Evolutionary conservation across 2,888 invertebrate genomes (phyloP).

Genomic region (Amphipoea lucens): DNA sequence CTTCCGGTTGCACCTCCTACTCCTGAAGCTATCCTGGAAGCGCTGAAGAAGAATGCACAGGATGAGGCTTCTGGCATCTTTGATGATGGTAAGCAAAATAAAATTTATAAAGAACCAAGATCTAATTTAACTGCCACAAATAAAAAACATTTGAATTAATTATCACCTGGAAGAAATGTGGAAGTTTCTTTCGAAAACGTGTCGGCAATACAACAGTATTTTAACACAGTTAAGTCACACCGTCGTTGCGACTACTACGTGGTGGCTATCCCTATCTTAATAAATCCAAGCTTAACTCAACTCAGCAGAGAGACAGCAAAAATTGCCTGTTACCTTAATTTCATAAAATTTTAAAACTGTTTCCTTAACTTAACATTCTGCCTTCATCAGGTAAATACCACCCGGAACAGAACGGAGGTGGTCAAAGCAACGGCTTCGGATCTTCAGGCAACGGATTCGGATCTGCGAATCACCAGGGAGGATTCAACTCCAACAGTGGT

Average conservation of each 20-base stretch:
- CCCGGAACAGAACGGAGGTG: constrained; percentile 70
- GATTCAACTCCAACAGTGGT: constrained; percentile 76
- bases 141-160: neutral
- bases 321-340: neutral
- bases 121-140: neutral
- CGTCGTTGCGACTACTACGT: neutral
- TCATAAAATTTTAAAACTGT: neutral
- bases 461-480: constrained; percentile 72
- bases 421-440: constrained; percentile 35
- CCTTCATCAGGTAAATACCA: constrained; percentile 75
- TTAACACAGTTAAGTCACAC: neutral
- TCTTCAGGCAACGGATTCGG: constrained; percentile 55
- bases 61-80: constrained; percentile 90
- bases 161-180: neutral
- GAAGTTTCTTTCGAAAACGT: neutral
- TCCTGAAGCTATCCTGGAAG: constrained; percentile 89
- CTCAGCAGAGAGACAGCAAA: neutral
- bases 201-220: too few relatives aligned
- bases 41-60: constrained; percentile 86
- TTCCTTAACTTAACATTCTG: neutral
- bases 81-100: constrained; percentile 83
- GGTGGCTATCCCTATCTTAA: neutral
- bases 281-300: neutral
- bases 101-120: neutral
- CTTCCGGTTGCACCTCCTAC: constrained; percentile 90